These are phyloP conservation scores for Epinephelus malabaricus DNA, from an alignment of 2,797 vertebrate species.

Conservation along the genomic window DNA sequence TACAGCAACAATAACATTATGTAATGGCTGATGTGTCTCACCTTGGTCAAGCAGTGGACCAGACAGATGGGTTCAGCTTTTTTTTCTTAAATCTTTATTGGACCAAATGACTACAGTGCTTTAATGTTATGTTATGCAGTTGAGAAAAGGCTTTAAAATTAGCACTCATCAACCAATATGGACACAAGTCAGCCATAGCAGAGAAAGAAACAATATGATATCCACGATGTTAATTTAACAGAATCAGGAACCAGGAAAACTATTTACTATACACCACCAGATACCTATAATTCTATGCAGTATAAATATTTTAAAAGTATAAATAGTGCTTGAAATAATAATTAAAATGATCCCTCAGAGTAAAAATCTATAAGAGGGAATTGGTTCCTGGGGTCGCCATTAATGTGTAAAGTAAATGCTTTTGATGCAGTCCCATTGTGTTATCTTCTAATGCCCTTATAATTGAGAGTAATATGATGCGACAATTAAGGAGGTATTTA, in stretches of 20 bases:
- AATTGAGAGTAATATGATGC: too few species aligned
- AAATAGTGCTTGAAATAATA: background rate
- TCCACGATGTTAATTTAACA: too few species aligned
- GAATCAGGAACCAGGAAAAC: too few species aligned
- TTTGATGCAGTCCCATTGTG: background rate
- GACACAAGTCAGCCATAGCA: background rate
- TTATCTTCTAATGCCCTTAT: too few species aligned
- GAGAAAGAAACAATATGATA: background rate
- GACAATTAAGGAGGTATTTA: too few species aligned
- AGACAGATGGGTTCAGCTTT: constrained; percentile 74
- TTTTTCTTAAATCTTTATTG: background rate
- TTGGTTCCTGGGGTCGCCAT: too few species aligned
- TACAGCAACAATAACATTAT: constrained; percentile 8
- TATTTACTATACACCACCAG: too few species aligned
- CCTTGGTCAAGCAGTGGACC: constrained; percentile 38
- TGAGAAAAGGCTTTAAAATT: background rate
- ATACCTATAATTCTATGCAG: background rate
- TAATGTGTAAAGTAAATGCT: background rate
- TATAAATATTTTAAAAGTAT: background rate
- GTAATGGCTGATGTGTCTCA: background rate
- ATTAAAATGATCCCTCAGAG: background rate
- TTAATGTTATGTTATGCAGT: background rate
- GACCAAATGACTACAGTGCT: background rate
- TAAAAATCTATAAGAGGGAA: background rate
- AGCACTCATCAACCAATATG: background rate